A percentile compares a stretch with the other conserved stretches of the same genome.
phyloP scores from a whole-genome alignment of 2,888 invertebrate genomes.

The Anthrax anthrax region DNA sequence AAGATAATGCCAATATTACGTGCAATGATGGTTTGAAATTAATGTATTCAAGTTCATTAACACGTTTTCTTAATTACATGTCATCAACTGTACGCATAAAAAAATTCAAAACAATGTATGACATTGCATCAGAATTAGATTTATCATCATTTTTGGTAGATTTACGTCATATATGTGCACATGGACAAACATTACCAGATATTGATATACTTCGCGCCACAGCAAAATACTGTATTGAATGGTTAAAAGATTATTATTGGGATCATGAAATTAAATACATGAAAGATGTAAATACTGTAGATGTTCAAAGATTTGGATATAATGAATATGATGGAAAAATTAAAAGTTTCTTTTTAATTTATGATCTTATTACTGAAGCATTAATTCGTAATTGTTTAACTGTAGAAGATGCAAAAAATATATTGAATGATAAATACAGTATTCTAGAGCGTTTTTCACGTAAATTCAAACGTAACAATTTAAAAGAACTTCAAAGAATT shows the following conservation, averaged over 20 bases:
- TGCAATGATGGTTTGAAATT: constrained; percentile 16
- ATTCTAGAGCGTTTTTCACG: constrained; percentile 17
- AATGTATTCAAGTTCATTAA: constrained; percentile 28
- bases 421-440: constrained; percentile 10
- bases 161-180: constrained; percentile 30
- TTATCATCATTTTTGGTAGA: constrained; percentile 32
- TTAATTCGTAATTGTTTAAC: constrained; percentile 10
- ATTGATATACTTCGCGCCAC: constrained; percentile 22
- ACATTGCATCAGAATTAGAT: constrained; percentile 26
- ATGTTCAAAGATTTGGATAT: constrained; percentile 21
- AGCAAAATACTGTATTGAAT: constrained; percentile 24
- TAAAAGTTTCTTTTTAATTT: constrained; percentile 18
- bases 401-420: constrained; percentile 15
- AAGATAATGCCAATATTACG: constrained; percentile 17
- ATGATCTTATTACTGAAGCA: constrained; percentile 24
- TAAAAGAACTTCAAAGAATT: not conserved
- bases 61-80: constrained; percentile 33
- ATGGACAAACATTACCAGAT: constrained; percentile 28
- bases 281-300: constrained; percentile 19
- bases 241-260: constrained; percentile 32
- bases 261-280: constrained; percentile 19
- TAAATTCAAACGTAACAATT: not conserved
- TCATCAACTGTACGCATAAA: constrained; percentile 28
- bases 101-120: constrained; percentile 29
- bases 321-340: constrained; percentile 21